phyloP scores from a whole-genome alignment of 2,797 vertebrate genomes.

The Schizopygopsis malacanthus region DNA sequence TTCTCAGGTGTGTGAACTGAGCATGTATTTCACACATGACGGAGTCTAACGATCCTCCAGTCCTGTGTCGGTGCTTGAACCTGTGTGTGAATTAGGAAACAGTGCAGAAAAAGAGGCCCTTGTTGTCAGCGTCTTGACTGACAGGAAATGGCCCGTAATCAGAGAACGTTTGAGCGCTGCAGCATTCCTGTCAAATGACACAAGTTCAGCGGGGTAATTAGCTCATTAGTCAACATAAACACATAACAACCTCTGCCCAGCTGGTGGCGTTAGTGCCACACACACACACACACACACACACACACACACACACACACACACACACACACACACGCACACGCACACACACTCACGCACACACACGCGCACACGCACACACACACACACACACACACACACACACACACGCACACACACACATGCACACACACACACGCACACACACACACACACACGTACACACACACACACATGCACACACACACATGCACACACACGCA shows the following conservation, averaged over 20 bases:
- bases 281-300: not conserved
- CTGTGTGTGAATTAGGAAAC: slow-evolving; percentile 27
- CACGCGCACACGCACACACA: not conserved
- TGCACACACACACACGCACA: not conserved
- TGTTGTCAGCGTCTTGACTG: slow-evolving; percentile 79
- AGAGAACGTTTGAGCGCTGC: slow-evolving; percentile 77
- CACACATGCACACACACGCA: no score
- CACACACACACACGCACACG: slow-evolving; percentile 33
- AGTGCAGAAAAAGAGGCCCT: slow-evolving; percentile 72
- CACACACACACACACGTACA: slow-evolving; percentile 14
- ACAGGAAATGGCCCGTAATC: slow-evolving; percentile 85
- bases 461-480: no score
- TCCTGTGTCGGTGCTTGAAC: not conserved
- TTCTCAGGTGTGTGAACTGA: not conserved
- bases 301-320: slow-evolving; percentile 14
- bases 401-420: not conserved
- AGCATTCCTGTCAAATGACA: slow-evolving; percentile 86
- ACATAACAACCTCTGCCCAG: slow-evolving; percentile 73
- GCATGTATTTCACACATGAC: slow-evolving; percentile 15
- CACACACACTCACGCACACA: no score
- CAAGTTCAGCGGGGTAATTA: slow-evolving; percentile 83
- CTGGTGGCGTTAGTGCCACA: slow-evolving; percentile 67
- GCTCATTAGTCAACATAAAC: slow-evolving; percentile 84
- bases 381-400: not conserved
- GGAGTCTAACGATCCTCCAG: not conserved